A percentile compares a stretch with the other conserved stretches of the same genome.
phyloP scores from a whole-genome alignment of 2,113 vertebrate species.

The Daphoenositta chrysoptera region DNA sequence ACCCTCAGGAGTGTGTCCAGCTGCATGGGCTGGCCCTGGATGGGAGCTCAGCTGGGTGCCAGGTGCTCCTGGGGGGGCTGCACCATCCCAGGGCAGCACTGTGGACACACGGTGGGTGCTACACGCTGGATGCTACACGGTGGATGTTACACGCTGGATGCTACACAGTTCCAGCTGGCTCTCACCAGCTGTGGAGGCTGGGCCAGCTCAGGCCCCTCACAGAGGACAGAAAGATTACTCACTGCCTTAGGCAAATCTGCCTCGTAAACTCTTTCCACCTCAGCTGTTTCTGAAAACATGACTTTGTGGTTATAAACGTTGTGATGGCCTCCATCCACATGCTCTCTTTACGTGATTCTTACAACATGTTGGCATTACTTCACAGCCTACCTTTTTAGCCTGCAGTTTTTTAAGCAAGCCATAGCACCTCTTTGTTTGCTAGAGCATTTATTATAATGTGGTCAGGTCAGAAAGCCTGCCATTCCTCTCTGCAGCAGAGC shows the following conservation, averaged over 20 bases:
- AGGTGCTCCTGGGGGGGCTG: background rate
- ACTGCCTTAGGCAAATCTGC: background rate
- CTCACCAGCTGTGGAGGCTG: background rate
- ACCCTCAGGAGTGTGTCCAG: background rate
- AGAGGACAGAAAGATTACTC: background rate
- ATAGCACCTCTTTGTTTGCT: background rate
- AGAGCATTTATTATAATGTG: background rate
- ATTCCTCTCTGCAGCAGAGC: background rate
- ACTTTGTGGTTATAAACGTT: background rate
- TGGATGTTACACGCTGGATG: accelerated
- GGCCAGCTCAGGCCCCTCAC: background rate
- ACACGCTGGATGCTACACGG: too few relatives aligned
- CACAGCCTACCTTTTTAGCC: background rate
- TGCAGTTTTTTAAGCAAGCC: background rate
- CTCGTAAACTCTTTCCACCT: background rate
- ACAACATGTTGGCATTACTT: background rate
- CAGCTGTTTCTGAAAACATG: background rate
- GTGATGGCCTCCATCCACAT: background rate
- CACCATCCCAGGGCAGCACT: background rate
- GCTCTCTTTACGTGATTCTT: background rate
- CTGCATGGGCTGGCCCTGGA: accelerated
- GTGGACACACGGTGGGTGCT: accelerated
- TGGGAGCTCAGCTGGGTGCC: background rate
- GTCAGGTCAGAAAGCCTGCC: background rate
- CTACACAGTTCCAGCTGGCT: background rate